Evolutionary conservation across 2,797 vertebrate genomes (phyloP).

Genomic region (Scolopax bukidnonensis): DNA sequence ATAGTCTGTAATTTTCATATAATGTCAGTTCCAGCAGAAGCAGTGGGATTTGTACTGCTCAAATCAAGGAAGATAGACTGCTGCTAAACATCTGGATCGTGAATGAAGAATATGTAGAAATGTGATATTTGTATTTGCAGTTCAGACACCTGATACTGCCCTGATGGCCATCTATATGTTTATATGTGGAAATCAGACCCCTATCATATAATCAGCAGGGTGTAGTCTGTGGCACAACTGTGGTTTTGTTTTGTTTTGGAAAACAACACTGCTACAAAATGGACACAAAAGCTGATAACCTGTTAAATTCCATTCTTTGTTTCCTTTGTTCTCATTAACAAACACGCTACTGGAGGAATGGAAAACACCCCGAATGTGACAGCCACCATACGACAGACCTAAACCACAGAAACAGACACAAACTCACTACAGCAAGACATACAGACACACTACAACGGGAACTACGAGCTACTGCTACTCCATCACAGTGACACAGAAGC

Average conservation of each 20-base stretch:
- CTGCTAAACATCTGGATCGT: not conserved
- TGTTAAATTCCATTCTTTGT: not conserved
- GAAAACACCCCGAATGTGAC: fast-evolving
- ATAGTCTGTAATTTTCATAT: not conserved
- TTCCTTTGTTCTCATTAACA: not conserved
- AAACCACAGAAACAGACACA: conserved; percentile 1
- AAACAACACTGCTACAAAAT: not conserved
- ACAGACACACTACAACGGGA: not conserved
- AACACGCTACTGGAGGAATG: fast-evolving
- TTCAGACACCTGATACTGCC: not conserved
- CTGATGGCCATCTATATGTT: not conserved
- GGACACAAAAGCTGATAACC: not conserved
- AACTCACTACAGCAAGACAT: not conserved
- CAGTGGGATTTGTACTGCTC: not conserved
- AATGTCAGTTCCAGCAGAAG: not conserved
- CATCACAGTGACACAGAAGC: not conserved
- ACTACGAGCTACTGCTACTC: not conserved
- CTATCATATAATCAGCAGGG: not conserved
- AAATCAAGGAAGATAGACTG: not conserved
- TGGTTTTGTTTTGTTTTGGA: not conserved
- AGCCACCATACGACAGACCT: not conserved
- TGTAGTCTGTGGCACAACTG: not conserved
- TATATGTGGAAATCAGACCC: not conserved
- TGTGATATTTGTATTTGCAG: not conserved
- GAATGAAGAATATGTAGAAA: not conserved